These are phyloP conservation scores for Latrodectus elegans DNA, from an alignment of 2,888 invertebrate species.

Conservation along the genomic window DNA sequence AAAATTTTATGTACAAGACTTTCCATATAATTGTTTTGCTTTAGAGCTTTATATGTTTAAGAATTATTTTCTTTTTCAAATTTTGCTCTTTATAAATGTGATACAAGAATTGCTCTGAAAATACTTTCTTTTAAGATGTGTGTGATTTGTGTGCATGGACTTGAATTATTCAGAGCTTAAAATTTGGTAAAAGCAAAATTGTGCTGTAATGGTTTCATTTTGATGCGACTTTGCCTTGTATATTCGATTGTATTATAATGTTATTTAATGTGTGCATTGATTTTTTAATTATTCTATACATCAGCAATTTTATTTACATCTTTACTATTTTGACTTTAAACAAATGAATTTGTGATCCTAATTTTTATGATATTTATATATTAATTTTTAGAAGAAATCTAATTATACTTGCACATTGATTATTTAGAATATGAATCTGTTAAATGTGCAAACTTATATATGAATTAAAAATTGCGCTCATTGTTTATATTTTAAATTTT, in stretches of 20 bases:
- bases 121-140: slow-evolving; percentile 17
- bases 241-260: no score
- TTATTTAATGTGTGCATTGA: no score
- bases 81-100: slow-evolving; percentile 22
- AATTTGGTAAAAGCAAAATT: slow-evolving; percentile 31
- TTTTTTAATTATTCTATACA: background rate
- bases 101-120: slow-evolving; percentile 38
- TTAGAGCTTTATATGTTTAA: slow-evolving; percentile 39
- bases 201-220: background rate
- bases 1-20: slow-evolving; percentile 25
- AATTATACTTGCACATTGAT: background rate
- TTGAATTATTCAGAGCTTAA: slow-evolving; percentile 51
- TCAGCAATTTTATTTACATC: background rate
- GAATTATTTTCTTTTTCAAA: no score
- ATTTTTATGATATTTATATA: background rate
- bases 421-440: background rate
- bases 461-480: background rate
- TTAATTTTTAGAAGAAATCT: background rate
- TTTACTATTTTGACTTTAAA: slow-evolving; percentile 1
- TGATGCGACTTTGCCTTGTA: no score
- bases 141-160: slow-evolving; percentile 31
- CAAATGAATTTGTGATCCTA: background rate
- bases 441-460: background rate
- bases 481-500: background rate
- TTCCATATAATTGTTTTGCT: slow-evolving; percentile 12